A percentile compares a stretch with the other conserved stretches of the same genome.
phyloP scores from a whole-genome alignment of 2,888 invertebrate genomes.

The Cerceris rybyensis region DNA sequence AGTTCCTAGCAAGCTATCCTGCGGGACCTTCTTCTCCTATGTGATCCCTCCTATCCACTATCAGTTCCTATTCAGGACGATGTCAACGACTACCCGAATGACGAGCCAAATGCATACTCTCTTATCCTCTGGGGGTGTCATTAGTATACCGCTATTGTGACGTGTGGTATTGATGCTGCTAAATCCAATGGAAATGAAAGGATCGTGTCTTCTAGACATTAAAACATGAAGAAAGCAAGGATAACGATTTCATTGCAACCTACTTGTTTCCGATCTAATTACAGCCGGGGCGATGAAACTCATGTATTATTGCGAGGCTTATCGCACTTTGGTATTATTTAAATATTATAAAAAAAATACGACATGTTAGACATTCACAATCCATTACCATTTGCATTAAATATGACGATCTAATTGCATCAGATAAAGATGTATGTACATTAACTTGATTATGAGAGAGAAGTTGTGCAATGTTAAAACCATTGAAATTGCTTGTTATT shows the following conservation, averaged over 20 bases:
- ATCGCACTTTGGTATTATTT: too few relatives aligned
- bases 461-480: too few relatives aligned
- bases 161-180: slow-evolving; percentile 39
- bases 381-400: too few relatives aligned
- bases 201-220: background rate
- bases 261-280: background rate
- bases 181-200: slow-evolving; percentile 14
- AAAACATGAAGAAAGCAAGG: background rate
- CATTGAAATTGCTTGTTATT: too few relatives aligned
- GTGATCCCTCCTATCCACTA: slow-evolving; percentile 62
- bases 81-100: slow-evolving; percentile 49
- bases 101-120: slow-evolving; percentile 45
- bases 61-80: slow-evolving; percentile 54
- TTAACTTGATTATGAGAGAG: too few relatives aligned
- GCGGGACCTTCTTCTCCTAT: slow-evolving; percentile 37
- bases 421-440: too few relatives aligned
- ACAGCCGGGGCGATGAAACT: background rate
- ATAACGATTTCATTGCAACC: background rate
- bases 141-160: slow-evolving; percentile 59
- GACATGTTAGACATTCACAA: too few relatives aligned
- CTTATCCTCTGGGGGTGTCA: slow-evolving; percentile 53
- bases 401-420: too few relatives aligned
- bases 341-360: too few relatives aligned
- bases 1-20: slow-evolving; percentile 68
- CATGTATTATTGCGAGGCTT: background rate